Base-by-base conservation (phyloP, 1,140 invertebrate genomes). In the Cheumatopsyche charites region DNA sequence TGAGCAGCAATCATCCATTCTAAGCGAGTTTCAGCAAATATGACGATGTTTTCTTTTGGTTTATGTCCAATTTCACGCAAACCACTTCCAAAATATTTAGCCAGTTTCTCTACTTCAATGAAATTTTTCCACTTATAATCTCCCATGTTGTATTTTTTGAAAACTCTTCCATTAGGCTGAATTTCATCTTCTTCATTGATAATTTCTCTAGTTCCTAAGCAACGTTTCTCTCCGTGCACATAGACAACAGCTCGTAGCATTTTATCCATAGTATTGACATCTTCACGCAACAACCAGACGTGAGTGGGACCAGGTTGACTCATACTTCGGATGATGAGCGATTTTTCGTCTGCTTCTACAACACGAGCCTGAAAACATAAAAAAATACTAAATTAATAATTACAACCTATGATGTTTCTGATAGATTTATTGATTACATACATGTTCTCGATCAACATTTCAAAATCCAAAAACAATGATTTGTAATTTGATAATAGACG, bases 1-100 rank as follows among this genome's bases (percentile, higher is more conserved):
- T 98, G 92, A 4, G 96, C 93, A 0, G 95, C 91, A 42, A 98
- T 89, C 89, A 99, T 92, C 97, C 97, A 99, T 86, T 99, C 97
- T 21, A 92, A 92, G 74, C 97, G 86, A 0, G 97, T 99, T 85
- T 99, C 98, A 0, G 97, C 94, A 84, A 98, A 99, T 76, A 99
- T 93, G 15, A 95, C 92, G 71, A 99, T 84, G 77, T 94, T 95
- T 62, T 88, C 83, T 7, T 86, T 85, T 0, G 90, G 87, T 63
- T 86, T 82, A 70, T 91, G 87, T 11, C 89, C 89, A 13, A 89
- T 77, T 77, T 89, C 89, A 3, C 88, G 82, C 23, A 98, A 81
- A 1, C 94, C 95, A 49, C 87, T 88, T 25, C 92, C 92, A 81
- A 98, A 94, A 74, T 89, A 86, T 0, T 87, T 81, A 2, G 94